Evolutionary conservation across 1,140 invertebrate species (phyloP), one percentile per base, ranked within the genome.

Genomic region (Drosophila ironensis): DNA sequence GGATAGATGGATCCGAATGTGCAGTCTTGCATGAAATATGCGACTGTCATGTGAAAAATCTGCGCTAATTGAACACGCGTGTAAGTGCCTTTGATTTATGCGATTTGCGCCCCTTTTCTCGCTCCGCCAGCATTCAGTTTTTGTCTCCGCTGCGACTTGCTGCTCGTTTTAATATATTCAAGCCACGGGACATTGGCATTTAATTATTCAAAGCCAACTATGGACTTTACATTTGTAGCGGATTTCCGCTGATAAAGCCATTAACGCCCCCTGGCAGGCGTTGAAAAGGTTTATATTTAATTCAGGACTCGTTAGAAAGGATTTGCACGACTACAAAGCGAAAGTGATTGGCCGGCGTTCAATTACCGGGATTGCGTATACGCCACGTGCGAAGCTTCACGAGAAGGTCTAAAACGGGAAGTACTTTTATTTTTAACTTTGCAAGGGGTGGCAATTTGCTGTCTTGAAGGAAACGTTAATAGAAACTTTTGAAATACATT

Each of bases 181-280:
- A 63, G 59, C 54, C 41, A 63, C 25, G 63, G 33, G 61, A 40
- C 30, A 53, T 52, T 50, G 46, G 28, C 48, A 33, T 68, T 68
- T 33, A 70, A 70, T 70, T 59, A 70, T 70, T 69, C 45, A 70
- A 59, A 68, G 42, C 19, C n/a, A 9, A 20, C 35, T 14, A 47
- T 48, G 44, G 24, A 68, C 37, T 57, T 37, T 59, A 41, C 28
- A 48, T 69, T 50, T 60, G 67, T 24, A 51, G 45, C 40, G 66
- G 67, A 71, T 61, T 71, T 71, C 67, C 67, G 67, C 30, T 46
- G 46, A 22, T 71, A 42, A 71, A 41, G 25, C 46, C 66, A 71
- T 71, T 71, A 52, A 60, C 44, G 66, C 44, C 53, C 38, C 11
- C 27, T 33, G 56, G 37, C 25, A 57, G 37, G 56, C 52, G 56